A percentile compares a stretch with the other conserved stretches of the same genome.
phyloP scores from a whole-genome alignment of 2,113 vertebrate genomes.

The Xenus cinereus region DNA sequence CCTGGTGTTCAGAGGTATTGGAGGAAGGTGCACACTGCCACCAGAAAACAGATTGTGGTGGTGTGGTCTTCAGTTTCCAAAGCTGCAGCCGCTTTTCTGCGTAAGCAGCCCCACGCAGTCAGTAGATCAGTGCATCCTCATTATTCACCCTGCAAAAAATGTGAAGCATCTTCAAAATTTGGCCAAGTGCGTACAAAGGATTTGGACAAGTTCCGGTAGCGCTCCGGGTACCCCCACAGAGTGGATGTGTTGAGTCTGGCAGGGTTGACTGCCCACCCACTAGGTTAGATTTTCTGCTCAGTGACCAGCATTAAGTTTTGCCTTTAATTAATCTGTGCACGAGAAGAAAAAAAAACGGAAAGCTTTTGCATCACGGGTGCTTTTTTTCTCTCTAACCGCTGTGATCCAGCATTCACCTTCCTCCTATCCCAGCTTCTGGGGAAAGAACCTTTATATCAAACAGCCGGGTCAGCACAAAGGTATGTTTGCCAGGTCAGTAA shows the following conservation, averaged over 20 bases:
- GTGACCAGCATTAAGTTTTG: background rate
- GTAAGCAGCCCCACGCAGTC: background rate
- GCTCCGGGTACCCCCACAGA: background rate
- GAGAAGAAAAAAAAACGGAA: background rate
- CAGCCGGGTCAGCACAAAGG: background rate
- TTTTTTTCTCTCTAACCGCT: background rate
- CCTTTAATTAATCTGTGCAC: slow-evolving; percentile 23
- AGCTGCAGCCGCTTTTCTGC: background rate
- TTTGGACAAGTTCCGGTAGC: background rate
- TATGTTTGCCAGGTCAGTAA: background rate
- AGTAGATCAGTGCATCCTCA: background rate
- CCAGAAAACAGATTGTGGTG: background rate
- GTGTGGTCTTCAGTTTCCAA: background rate
- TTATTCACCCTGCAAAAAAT: background rate
- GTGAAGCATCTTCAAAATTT: background rate
- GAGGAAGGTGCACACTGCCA: background rate
- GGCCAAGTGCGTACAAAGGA: background rate
- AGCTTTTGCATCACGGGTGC: background rate
- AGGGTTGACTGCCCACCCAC: background rate
- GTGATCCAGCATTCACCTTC: background rate
- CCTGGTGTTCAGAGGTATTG: background rate
- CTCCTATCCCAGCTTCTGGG: background rate
- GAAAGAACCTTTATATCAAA: background rate
- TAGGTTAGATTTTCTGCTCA: slow-evolving; percentile 11
- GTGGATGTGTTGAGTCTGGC: background rate